Base-by-base conservation (phyloP, 2,888 invertebrate species). In the Desoria tigrina region DNA sequence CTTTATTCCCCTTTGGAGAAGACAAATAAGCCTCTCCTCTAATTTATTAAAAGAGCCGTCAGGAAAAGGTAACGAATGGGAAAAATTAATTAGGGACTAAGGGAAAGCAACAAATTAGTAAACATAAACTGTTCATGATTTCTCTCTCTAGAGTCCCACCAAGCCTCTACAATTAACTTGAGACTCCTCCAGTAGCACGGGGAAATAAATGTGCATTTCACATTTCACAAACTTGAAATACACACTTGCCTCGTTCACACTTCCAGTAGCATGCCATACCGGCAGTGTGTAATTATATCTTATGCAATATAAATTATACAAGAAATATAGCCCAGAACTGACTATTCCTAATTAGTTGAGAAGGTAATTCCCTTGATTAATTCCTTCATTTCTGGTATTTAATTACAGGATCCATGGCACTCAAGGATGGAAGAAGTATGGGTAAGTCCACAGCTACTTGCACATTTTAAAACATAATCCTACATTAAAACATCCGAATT, bases 351-450 rank as follows among this genome's bases (percentile, higher is more conserved):
- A 21, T 45, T 45, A 45, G 45, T 45, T 45, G 45, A 45, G 45
- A 45, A 69, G 65, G 59, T 63, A 65, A 68, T 66, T 68, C 68
- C 56, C 55, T 65, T 66, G 65, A 68, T 65, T 71, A 71, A 71
- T 64, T 42, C 57, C 42, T 28, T 65, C 32, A 56, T 65, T 65
- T 68, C 63, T 68, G 57, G 59, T 62, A 62, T 74, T 59, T 68
- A 59, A 64, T 68, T 68, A 55, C 66, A 75, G 75, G 72, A 58
- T 75, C 75, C 45, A 59, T 75, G 71, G 75, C 70, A 49, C 71
- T 75, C 63, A 57, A 69, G 60, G 73, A 73, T 60, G 73, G 73
- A 58, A 59, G 68, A 42, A 67, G 55, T 37, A 62, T 67, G 59
- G 69, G 69, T 70, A 67, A 70, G 69, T 51, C 24, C n/a, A 45